Conservation (phyloP, 1,140 invertebrate species). For the Trigoniulus corallinus region DNA sequence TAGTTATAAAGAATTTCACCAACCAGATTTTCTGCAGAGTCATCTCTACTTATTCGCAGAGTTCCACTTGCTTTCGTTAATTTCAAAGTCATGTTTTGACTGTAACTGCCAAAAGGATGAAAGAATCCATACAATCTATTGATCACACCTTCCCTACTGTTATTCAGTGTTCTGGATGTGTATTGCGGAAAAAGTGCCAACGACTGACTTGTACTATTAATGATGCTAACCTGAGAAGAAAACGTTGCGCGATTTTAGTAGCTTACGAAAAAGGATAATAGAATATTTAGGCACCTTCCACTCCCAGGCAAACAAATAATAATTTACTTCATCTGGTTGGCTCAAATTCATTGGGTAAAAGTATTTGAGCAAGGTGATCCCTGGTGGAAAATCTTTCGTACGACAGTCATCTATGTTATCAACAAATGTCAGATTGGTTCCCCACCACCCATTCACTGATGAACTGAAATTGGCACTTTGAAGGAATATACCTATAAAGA, state of each 20-base stretch:
- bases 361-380: conserved; percentile 74
- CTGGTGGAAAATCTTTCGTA: conserved; percentile 58
- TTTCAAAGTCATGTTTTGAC: conserved; percentile 2
- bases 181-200: conserved; percentile 31
- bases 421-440: conserved; percentile 55
- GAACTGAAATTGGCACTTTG: too few relatives aligned
- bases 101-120: conserved; percentile 37
- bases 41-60: background rate
- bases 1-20: background rate
- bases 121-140: conserved; percentile 53
- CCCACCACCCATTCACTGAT: conserved; percentile 83
- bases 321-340: conserved; percentile 52
- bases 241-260: too few relatives aligned
- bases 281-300: too few relatives aligned
- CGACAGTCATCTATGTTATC: conserved; percentile 54
- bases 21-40: conserved; percentile 6
- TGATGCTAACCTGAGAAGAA: conserved; percentile 39
- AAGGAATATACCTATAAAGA: too few relatives aligned
- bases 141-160: conserved; percentile 25
- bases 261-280: too few relatives aligned
- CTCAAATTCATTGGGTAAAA: conserved; percentile 64
- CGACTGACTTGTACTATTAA: conserved; percentile 51
- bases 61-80: background rate
- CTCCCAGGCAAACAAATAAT: conserved; percentile 23
- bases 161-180: conserved; percentile 25